phyloP scores from a whole-genome alignment of 1,140 invertebrate species.

The Trichomalopsis sarcophagae region DNA sequence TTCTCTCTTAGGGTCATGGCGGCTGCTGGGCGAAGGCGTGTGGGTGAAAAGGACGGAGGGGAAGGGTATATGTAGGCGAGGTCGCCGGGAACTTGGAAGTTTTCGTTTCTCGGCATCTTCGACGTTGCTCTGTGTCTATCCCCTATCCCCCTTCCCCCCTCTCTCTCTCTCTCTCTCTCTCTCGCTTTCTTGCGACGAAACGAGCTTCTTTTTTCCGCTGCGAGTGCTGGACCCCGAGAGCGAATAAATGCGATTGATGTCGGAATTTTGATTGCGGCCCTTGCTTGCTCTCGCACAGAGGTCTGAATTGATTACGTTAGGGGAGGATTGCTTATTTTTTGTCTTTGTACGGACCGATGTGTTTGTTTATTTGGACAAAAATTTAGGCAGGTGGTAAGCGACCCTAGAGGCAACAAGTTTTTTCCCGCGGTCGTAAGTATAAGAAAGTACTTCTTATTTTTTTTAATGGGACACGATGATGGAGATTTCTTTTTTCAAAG shows the following conservation, averaged over 20 bases:
- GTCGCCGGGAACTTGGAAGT: constrained; percentile 16
- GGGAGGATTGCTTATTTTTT: background rate
- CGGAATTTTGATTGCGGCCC: background rate
- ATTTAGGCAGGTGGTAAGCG: background rate
- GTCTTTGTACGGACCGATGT: background rate
- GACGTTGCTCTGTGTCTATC: background rate
- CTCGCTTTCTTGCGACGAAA: background rate
- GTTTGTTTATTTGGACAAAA: background rate
- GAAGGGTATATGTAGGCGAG: background rate
- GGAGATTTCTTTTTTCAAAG: background rate
- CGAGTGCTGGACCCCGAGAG: background rate
- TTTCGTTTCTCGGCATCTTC: constrained; percentile 10
- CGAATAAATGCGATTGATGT: constrained; percentile 25
- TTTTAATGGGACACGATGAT: background rate
- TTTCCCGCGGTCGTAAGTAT: too few species aligned
- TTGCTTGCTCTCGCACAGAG: background rate
- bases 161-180: background rate
- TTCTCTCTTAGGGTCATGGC: constrained; percentile 13
- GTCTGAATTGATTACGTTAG: background rate
- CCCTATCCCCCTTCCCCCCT: background rate
- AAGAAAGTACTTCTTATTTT: too few species aligned
- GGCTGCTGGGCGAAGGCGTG: background rate
- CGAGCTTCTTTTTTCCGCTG: background rate
- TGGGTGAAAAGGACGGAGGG: constrained; percentile 1
- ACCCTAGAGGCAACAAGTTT: too few species aligned